phyloP scores from a whole-genome alignment of 53 echinoderm and acorn worm species.

The Antedon mediterranea region DNA sequence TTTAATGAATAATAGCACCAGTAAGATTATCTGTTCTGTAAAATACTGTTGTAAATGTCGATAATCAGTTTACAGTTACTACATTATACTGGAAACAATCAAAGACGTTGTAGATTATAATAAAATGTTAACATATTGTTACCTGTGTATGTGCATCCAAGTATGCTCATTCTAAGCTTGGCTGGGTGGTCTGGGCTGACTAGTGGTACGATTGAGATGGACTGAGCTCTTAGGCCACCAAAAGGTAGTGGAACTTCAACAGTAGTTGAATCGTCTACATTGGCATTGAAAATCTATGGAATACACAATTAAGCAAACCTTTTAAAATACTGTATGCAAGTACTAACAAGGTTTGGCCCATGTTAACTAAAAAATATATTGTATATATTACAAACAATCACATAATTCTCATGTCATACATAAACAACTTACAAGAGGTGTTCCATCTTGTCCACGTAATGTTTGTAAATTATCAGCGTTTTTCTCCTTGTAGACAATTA shows the following conservation, averaged over 20 bases:
- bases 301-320: neutral
- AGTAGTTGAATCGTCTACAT: constrained; percentile 6
- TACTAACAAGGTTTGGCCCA: too few relatives aligned
- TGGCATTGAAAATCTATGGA: constrained; percentile 16
- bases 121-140: too few relatives aligned
- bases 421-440: neutral
- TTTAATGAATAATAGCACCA: too few relatives aligned
- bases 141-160: constrained; percentile 6
- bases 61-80: too few relatives aligned
- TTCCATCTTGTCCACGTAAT: neutral
- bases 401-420: too few relatives aligned
- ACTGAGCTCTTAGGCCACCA: constrained; percentile 9
- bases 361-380: too few relatives aligned
- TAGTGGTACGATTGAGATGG: constrained; percentile 13
- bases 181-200: constrained; percentile 3
- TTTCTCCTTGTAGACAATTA: constrained; percentile 9
- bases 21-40: too few relatives aligned
- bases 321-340: too few relatives aligned
- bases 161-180: constrained; percentile 9
- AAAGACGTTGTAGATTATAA: too few relatives aligned
- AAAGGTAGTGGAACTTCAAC: constrained; percentile 10
- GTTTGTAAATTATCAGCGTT: neutral
- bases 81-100: too few relatives aligned
- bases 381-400: too few relatives aligned
- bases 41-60: too few relatives aligned